phyloP scores from a whole-genome alignment of 1,140 invertebrate genomes.

The Lepeophtheirus salmonis region DNA sequence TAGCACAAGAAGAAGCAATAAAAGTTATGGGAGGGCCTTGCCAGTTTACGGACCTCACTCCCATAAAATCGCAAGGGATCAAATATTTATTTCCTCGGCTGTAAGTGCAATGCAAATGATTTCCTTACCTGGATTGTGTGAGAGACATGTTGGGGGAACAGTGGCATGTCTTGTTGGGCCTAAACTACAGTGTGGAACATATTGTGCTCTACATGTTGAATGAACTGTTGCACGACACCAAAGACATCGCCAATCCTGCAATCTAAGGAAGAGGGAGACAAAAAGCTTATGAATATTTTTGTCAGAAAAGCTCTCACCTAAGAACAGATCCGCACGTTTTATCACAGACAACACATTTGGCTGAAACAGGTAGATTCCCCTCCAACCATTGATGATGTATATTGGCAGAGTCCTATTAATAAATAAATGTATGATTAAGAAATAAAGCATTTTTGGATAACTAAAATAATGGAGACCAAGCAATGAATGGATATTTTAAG shows the following conservation, averaged over 20 bases:
- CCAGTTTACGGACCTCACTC: too few relatives aligned
- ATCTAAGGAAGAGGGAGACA: constrained; percentile 35
- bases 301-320: too few relatives aligned
- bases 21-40: too few relatives aligned
- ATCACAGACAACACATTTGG: constrained; percentile 82
- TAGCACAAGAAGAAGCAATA: too few relatives aligned
- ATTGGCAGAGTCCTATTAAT: background rate
- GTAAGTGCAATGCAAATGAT: too few relatives aligned
- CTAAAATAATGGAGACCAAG: too few relatives aligned
- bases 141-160: constrained; percentile 4
- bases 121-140: background rate
- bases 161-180: constrained; percentile 6
- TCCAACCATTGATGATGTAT: constrained; percentile 98
- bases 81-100: too few relatives aligned
- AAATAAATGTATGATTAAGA: too few relatives aligned
- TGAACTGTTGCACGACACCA: constrained; percentile 89
- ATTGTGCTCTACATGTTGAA: constrained; percentile 53
- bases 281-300: too few relatives aligned
- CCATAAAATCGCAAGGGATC: too few relatives aligned
- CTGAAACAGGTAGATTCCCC: constrained; percentile 82
- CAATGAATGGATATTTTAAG: too few relatives aligned
- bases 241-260: constrained; percentile 87
- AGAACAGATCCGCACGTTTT: constrained; percentile 89
- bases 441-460: too few relatives aligned
- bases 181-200: constrained; percentile 10